Evolutionary conservation across 2,888 invertebrate genomes (phyloP).

Genomic region (Drosophila nr. medialis): DNA sequence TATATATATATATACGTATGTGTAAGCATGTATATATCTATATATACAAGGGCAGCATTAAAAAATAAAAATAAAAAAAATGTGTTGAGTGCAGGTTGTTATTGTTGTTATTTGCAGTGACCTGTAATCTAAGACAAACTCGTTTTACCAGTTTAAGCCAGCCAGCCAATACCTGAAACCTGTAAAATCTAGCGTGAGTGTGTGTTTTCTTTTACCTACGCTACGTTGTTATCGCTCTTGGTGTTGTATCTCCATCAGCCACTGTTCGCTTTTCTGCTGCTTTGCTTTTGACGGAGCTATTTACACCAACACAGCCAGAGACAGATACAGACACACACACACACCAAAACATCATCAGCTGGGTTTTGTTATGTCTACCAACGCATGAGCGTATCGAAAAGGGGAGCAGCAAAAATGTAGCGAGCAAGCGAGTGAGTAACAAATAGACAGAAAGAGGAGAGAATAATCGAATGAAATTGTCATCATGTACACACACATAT

Average conservation of each 20-base stretch:
- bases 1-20: constrained; percentile 18
- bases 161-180: constrained; percentile 52
- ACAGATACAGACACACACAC: background rate
- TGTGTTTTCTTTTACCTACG: constrained; percentile 62
- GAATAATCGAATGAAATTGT: constrained; percentile 26
- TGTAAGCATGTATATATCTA: background rate
- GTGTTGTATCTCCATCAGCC: constrained; percentile 16
- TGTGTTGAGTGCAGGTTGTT: constrained; percentile 60
- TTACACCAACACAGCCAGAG: constrained; percentile 8
- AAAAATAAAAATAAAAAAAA: constrained; percentile 12
- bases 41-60: constrained; percentile 31
- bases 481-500: background rate
- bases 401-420: constrained; percentile 15
- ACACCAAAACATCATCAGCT: constrained; percentile 76
- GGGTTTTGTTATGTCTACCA: constrained; percentile 73
- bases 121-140: constrained; percentile 69
- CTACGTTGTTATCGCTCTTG: constrained; percentile 32
- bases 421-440: constrained; percentile 9
- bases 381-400: constrained; percentile 33
- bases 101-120: constrained; percentile 56
- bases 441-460: constrained; percentile 1
- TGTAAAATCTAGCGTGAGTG: constrained; percentile 51
- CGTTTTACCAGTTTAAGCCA: constrained; percentile 66
- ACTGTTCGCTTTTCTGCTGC: constrained; percentile 36
- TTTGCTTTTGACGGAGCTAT: constrained; percentile 44